Evolutionary conservation across 2,797 vertebrate species (phyloP).

Genomic region (Syngnathus acus): DNA sequence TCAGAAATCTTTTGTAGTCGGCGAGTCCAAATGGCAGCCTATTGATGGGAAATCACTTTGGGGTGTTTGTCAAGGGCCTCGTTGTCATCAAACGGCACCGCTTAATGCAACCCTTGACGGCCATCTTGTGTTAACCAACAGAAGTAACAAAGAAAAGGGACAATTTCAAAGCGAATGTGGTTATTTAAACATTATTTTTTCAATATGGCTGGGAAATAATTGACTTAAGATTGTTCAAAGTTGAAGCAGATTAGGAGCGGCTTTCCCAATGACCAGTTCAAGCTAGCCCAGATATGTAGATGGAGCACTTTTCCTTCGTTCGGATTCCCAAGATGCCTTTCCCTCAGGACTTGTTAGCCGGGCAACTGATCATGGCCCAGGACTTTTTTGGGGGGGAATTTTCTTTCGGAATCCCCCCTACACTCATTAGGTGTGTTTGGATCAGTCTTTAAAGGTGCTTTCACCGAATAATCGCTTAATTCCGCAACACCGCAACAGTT

Average conservation of each 20-base stretch:
- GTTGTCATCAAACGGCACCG: constrained; percentile 21
- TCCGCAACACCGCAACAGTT: neutral
- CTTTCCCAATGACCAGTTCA: neutral
- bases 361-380: constrained; percentile 1
- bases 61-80: constrained; percentile 30
- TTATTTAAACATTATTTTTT: neutral
- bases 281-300: constrained; percentile 7
- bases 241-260: neutral
- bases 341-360: constrained; percentile 29
- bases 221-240: neutral
- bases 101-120: constrained; percentile 30
- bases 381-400: constrained; percentile 6
- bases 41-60: constrained; percentile 51
- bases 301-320: neutral
- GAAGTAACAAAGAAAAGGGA: neutral
- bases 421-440: constrained; percentile 35
- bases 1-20: constrained; percentile 48
- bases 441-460: constrained; percentile 18
- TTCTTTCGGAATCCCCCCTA: constrained; percentile 8
- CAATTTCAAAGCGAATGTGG: too few species aligned
- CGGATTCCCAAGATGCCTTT: neutral
- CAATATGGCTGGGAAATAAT: neutral
- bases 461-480: constrained; percentile 13
- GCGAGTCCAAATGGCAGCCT: constrained; percentile 39
- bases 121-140: constrained; percentile 39